A percentile compares a stretch with the other conserved stretches of the same genome.
phyloP scores from a whole-genome alignment of 1,140 invertebrate species.

The Sweltsa coloradensis region DNA sequence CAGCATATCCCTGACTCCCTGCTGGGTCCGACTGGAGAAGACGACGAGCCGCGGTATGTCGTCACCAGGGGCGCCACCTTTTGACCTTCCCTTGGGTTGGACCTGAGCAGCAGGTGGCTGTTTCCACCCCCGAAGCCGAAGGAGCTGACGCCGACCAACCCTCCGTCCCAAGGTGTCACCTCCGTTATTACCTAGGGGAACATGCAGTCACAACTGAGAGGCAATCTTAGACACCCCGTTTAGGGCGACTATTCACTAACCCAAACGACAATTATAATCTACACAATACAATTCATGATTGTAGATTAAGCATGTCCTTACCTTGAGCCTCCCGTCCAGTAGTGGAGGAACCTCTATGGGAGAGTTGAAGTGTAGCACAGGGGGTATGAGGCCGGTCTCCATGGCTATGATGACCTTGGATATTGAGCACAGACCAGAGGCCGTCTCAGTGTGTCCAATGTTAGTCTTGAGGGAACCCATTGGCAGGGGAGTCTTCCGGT shows the following conservation, averaged over 20 bases:
- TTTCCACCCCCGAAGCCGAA: constrained; percentile 59
- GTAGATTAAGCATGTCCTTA: too few relatives aligned
- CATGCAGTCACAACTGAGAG: too few relatives aligned
- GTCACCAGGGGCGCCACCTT: constrained; percentile 16
- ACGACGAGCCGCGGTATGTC: constrained; percentile 32
- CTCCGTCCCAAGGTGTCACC: constrained; percentile 38
- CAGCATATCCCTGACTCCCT: constrained; percentile 34
- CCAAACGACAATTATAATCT: too few relatives aligned
- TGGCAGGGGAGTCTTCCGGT: constrained; percentile 41
- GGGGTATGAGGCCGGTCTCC: constrained; percentile 44
- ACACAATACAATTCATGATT: too few relatives aligned
- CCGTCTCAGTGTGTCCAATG: constrained; percentile 61
- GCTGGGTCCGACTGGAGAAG: constrained; percentile 42
- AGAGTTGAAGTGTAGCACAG: constrained; percentile 50
- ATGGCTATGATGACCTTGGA: constrained; percentile 46
- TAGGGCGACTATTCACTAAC: too few relatives aligned
- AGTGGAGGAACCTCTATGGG: constrained; percentile 50
- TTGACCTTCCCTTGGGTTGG: constrained; percentile 25
- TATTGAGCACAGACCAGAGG: constrained; percentile 44
- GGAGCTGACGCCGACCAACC: constrained; percentile 52
- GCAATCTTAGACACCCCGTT: too few relatives aligned
- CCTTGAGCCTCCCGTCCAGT: constrained; percentile 41
- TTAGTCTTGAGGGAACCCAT: constrained; percentile 68
- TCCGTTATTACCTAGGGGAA: constrained; percentile 36
- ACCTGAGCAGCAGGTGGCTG: constrained; percentile 44